A percentile compares a stretch with the other conserved stretches of the same genome.
Evolutionary conservation across 1,140 invertebrate genomes (phyloP).

Genomic region (Zeugodacus cucurbitae): DNA sequence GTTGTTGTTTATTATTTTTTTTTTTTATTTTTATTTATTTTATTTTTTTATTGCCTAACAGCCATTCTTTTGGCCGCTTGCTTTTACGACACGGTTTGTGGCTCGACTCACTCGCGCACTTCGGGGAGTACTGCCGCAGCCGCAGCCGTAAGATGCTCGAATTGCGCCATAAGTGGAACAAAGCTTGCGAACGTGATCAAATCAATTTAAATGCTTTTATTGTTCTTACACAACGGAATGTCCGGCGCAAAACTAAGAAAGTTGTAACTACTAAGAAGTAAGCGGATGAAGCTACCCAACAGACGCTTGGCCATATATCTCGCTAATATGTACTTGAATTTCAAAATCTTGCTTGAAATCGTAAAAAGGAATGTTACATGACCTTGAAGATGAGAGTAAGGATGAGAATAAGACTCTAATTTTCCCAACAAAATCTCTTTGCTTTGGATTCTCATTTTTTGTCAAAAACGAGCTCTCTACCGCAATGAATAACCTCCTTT

Average conservation of each 20-base stretch:
- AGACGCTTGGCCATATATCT: too few relatives aligned
- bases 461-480: too few relatives aligned
- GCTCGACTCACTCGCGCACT: background rate
- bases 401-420: too few relatives aligned
- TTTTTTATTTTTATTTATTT: background rate
- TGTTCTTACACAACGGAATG: background rate
- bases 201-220: slow-evolving; percentile 61
- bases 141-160: slow-evolving; percentile 49
- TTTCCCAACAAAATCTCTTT: too few relatives aligned
- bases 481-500: too few relatives aligned
- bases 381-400: too few relatives aligned
- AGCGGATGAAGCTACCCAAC: too few relatives aligned
- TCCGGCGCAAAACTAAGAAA: background rate
- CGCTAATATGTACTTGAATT: too few relatives aligned
- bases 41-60: background rate
- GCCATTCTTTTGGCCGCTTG: background rate
- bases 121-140: background rate
- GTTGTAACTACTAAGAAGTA: too few relatives aligned
- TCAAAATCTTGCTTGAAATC: too few relatives aligned
- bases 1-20: background rate
- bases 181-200: slow-evolving; percentile 64
- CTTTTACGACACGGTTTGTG: background rate
- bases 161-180: slow-evolving; percentile 65
- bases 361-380: too few relatives aligned
- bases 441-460: too few relatives aligned